phyloP scores from a whole-genome alignment of 1,140 invertebrate genomes.

The Drosophila mojavensis region DNA sequence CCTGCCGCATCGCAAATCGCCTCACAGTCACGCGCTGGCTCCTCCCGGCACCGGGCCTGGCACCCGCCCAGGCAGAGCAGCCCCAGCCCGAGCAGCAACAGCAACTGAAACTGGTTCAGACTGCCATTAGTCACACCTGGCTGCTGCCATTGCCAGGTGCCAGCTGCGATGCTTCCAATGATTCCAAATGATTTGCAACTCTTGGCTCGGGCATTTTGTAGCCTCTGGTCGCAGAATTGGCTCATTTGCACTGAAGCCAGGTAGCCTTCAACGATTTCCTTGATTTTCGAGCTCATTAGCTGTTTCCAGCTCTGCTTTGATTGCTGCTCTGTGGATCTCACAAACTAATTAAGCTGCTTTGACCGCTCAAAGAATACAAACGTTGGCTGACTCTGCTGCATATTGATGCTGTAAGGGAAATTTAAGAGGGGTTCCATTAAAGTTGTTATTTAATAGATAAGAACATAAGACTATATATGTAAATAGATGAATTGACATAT shows the following conservation, averaged over 20 bases:
- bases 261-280: not conserved
- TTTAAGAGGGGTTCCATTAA: not conserved
- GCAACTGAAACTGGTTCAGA: conserved; percentile 16
- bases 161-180: conserved; percentile 5
- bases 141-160: not conserved
- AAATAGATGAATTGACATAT: too few species aligned
- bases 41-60: conserved; percentile 81
- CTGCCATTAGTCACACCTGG: conserved; percentile 3
- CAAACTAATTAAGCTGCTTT: conserved; percentile 57
- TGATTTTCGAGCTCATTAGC: not conserved
- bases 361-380: conserved; percentile 29
- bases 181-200: conserved; percentile 30
- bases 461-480: too few species aligned
- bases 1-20: conserved; percentile 83
- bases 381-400: not conserved
- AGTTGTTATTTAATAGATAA: not conserved
- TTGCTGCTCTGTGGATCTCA: conserved; percentile 5
- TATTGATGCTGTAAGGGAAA: conserved; percentile 1
- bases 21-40: conserved; percentile 84
- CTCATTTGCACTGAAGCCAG: conserved; percentile 47
- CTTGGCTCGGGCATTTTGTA: conserved; percentile 17
- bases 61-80: conserved; percentile 30
- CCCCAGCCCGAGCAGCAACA: conserved; percentile 24
- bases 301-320: not conserved
- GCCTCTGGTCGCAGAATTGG: not conserved